phyloP scores from a whole-genome alignment of 2,113 vertebrate species.

The Pseudorectes ferrugineus region DNA sequence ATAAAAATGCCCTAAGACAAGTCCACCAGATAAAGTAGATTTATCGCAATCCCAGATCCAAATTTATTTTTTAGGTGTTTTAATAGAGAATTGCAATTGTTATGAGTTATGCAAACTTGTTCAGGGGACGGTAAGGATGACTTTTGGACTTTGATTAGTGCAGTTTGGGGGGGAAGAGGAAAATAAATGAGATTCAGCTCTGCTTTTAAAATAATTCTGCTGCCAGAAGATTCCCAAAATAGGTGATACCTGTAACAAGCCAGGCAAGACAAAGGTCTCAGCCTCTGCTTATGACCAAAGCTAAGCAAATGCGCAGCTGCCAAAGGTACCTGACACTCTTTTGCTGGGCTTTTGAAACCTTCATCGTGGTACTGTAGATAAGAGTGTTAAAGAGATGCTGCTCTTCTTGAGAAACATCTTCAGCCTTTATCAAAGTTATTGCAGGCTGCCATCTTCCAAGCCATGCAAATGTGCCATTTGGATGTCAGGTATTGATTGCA shows the following conservation, averaged over 20 bases:
- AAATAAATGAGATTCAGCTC: background rate
- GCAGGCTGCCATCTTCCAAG: background rate
- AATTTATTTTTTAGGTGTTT: background rate
- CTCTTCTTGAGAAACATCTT: background rate
- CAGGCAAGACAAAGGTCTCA: background rate
- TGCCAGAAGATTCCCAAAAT: background rate
- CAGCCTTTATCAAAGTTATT: background rate
- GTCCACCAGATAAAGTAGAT: background rate
- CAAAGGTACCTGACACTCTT: background rate
- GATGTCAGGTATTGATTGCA: background rate
- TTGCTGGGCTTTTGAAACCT: background rate
- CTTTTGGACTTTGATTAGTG: background rate
- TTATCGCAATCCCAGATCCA: background rate
- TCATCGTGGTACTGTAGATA: background rate
- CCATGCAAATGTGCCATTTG: background rate
- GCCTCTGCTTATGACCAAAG: background rate
- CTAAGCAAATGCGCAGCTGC: background rate
- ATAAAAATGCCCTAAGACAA: background rate
- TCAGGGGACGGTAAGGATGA: background rate
- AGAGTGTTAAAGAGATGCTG: background rate
- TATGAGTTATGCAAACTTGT: background rate
- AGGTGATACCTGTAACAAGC: background rate
- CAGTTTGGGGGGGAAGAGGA: rapidly evolving
- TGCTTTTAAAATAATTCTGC: background rate
- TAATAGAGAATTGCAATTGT: background rate